phyloP scores from a whole-genome alignment of 1,140 invertebrate species.

The Cardiocondyla obscurior region DNA sequence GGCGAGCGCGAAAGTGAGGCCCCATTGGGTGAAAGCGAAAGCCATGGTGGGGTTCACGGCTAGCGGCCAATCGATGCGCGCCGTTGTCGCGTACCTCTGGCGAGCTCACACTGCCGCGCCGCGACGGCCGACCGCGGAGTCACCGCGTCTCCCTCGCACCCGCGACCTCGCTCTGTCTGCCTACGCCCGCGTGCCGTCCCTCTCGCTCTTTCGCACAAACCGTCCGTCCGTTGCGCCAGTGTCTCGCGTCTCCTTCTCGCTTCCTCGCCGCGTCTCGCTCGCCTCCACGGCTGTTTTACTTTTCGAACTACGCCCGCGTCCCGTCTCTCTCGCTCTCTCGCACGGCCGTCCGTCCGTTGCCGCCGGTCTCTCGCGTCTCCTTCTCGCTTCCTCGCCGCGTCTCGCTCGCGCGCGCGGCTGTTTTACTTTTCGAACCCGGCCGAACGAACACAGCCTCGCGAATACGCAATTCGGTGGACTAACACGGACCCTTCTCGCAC shows the following conservation, averaged over 20 bases:
- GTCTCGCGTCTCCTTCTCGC: neutral
- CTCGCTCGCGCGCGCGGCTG: slow-evolving; percentile 53
- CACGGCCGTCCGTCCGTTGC: slow-evolving; percentile 29
- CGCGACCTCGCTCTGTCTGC: slow-evolving; percentile 9
- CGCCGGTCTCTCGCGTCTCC: slow-evolving; percentile 5
- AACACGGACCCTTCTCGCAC: too few species aligned
- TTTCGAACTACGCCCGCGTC: slow-evolving; percentile 60
- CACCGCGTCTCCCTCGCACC: neutral
- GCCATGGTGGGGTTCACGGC: slow-evolving; percentile 83
- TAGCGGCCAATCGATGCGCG: slow-evolving; percentile 83
- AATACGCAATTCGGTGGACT: slow-evolving; percentile 65
- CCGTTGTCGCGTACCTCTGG: slow-evolving; percentile 68
- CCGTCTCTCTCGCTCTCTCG: neutral
- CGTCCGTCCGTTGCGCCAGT: slow-evolving; percentile 31
- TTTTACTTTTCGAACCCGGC: slow-evolving; percentile 68
- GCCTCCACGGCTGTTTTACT: slow-evolving; percentile 57
- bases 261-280: slow-evolving; percentile 27
- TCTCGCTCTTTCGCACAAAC: neutral
- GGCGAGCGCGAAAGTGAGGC: slow-evolving; percentile 83
- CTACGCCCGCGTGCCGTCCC: slow-evolving; percentile 16
- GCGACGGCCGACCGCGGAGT: slow-evolving; percentile 2
- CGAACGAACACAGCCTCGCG: slow-evolving; percentile 37
- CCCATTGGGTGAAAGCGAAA: slow-evolving; percentile 85
- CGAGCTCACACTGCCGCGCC: neutral
- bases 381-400: neutral